Evolutionary conservation across 1,140 invertebrate genomes (phyloP), one percentile per base, ranked within the genome.

Genomic region (Drosophila ambigua): DNA sequence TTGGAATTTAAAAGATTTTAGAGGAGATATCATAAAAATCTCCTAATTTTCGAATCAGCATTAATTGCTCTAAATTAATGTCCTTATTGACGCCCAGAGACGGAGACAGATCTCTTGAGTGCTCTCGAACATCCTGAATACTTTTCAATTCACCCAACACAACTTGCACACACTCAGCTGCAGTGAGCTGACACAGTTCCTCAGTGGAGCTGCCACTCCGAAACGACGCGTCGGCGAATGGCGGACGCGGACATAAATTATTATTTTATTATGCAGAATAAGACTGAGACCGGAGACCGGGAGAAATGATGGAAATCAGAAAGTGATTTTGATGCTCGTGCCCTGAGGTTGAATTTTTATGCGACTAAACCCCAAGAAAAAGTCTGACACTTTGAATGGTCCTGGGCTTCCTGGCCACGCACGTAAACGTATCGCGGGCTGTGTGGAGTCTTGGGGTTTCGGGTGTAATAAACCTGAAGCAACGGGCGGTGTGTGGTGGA

Each of bases 181-280:
- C 41, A n/a, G 71, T 79, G 72, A 75, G 65, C 61, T 76, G 71
- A 67, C 79, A 83, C 62, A 64, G 51, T 72, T 76, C 41, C 54
- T 78, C 52, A 61, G 64, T 82, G 78, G 49, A 75, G 50, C 50
- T 78, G 57, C 35, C 55, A 63, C 35, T 60, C 58, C 52, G 31
- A 64, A 64, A 54, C 60, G 15, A 39, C 49, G 39, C 2, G 20
- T 20, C 20, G 20, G 20, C 15, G 39, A 46, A 6, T 3, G 31
- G 44, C 9, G 49, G 58, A 43, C 31, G 31, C 31, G 31, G 8
- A 7, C 44, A 72, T 72, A 79, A 84, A 84, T 79, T 84, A 83
- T 82, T 79, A 68, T 76, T 65, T 54, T 68, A 77, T 85, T 73
- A 85, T 77, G 81, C 66, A 69, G 69, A 59, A 67, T 49, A 44